Evolutionary conservation across 2,113 vertebrate species (phyloP), one percentile per base, ranked within the genome.

Genomic region (Ia io): DNA sequence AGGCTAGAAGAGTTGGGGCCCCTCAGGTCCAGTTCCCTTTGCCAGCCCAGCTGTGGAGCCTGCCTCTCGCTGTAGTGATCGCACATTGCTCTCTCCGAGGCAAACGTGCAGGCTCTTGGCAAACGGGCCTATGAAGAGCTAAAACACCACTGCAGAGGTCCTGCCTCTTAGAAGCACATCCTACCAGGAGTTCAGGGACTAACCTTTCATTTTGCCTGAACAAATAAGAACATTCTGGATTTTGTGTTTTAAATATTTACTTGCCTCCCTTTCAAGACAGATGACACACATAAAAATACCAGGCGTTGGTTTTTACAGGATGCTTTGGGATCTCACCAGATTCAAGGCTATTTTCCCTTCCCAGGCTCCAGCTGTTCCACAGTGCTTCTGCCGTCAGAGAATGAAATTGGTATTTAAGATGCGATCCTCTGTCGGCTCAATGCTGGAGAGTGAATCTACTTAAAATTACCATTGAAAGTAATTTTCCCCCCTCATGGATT

Each of bases 191-290:
- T 5, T 70, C 1, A 25, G 71, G n/a, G 80, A 30, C 70, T 95
- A 96, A 95, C 95, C 92, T 97, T 96, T 42, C 85, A 88, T 95
- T 89, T 84, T 86, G 82, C 84, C 65, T 92, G 83, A 77, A 59
- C 84, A 94, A 94, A 97, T 83, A 85, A 80, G 80, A 88, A 94
- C 95, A 95, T 84, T 69, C 84, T 91, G 94, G 91, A 89, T 73
- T 89, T 67, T 70, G 44, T 70, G 84, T 95, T 84, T 94, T 35
- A 93, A 97, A 95, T 93, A 47, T 83, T 95, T 87, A 28, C 47
- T 91, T 73, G 18, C 28, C 93, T 96, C 84, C 28, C 83, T 97
- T 86, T 88, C 65, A 79, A 97, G 96, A 89, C 74, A 91, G 94
- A 78, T 95, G 69, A 53, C 84, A 95, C 88, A 96, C 90, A 28